Evolutionary conservation across 1,140 invertebrate genomes (phyloP).

Genomic region (Diplogasteroides magnus): DNA sequence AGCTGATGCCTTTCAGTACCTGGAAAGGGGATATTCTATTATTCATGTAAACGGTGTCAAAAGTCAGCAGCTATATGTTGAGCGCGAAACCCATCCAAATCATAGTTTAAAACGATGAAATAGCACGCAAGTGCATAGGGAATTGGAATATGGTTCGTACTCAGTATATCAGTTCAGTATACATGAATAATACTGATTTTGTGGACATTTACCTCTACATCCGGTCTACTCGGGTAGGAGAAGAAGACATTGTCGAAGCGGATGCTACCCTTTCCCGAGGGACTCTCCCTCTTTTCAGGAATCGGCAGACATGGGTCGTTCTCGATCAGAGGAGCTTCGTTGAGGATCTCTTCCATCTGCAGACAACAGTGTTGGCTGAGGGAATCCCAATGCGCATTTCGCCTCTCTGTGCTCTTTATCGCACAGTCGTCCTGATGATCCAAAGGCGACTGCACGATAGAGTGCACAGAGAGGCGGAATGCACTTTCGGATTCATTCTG

Average conservation of each 20-base stretch:
- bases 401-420: not conserved
- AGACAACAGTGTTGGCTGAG: too few species aligned
- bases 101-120: too few species aligned
- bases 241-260: conserved; percentile 58
- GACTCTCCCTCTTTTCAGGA: not conserved
- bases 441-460: not conserved
- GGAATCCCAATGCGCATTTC: too few species aligned
- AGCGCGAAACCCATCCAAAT: not conserved
- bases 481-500: not conserved
- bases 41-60: too few species aligned
- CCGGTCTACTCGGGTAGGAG: conserved; percentile 59
- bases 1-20: conserved; percentile 32
- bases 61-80: too few species aligned
- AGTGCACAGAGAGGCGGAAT: not conserved
- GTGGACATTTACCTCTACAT: conserved; percentile 63
- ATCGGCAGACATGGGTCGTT: conserved; percentile 16
- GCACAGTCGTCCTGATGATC: not conserved
- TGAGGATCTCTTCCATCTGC: conserved; percentile 25
- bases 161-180: too few species aligned
- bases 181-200: too few species aligned
- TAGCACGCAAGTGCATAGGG: too few species aligned
- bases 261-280: conserved; percentile 33
- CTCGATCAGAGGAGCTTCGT: conserved; percentile 39
- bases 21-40: too few species aligned
- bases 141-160: too few species aligned